Evolutionary conservation across 2,888 invertebrate genomes (phyloP), one percentile per base, ranked within the genome.

Genomic region (Callimorpha dominula): DNA sequence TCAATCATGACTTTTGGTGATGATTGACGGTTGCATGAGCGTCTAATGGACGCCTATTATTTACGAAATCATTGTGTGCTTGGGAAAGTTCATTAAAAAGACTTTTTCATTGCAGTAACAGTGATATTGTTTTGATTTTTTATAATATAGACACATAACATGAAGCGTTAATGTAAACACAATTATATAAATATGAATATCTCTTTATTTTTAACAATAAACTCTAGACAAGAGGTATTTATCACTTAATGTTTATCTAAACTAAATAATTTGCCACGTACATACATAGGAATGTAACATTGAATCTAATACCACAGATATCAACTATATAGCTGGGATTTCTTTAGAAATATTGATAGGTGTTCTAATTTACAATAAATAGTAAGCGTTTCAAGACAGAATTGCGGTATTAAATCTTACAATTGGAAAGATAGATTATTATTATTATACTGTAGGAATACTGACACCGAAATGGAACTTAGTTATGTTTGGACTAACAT

Each of bases 191-290:
- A 94, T 94, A 93, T 94, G 93, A 93, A 95, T 94, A 93, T 94
- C 89, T 94, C 92, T 95, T 95, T 95, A 95, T 93, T 93, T 88
- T 86, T 92, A 94, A 95, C 94, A 94, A 92, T 94, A 93, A 92
- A 91, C 90, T 94, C 93, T 95, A 94, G 93, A 94, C 93, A 94
- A 92, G 91, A 92, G 92, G 92, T 94, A 93, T 91, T 91, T 91
- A 90, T 92, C 89, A 91, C 91, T 90, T 91, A 91, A 72, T 83
- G 85, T 78, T 84, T 86, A 85, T 85, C 84, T 89, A 91, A 83
- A 82, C 86, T 90, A 87, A 84, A 85, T 85, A 81, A 80, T 89
- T 88, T 87, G 85, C 86, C 87, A 90, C 88, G 77, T 87, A 88
- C 81, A 86, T 88, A 85, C 75, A 86, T 87, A 87, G 82, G 85